Conservation (phyloP, 2,797 vertebrate genomes). For the Sylvia borin region DNA sequence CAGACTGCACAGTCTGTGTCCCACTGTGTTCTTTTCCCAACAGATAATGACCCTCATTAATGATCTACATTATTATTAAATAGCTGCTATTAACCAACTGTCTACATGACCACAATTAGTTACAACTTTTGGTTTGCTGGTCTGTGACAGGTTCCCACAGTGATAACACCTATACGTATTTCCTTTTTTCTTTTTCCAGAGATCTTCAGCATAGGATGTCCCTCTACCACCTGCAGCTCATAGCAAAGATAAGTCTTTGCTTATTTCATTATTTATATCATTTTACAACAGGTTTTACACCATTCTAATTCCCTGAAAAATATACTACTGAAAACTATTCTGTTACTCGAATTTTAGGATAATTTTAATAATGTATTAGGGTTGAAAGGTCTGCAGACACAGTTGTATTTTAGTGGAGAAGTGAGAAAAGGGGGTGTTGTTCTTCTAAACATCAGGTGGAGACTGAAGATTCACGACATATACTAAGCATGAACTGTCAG, state of each 20-base stretch:
- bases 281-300: not conserved
- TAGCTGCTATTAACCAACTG: not conserved
- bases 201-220: not conserved
- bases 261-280: not conserved
- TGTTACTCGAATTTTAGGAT: not conserved
- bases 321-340: not conserved
- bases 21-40: not conserved
- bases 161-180: not conserved
- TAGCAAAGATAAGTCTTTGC: not conserved
- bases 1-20: not conserved
- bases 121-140: not conserved
- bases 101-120: not conserved
- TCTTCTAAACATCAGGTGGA: not conserved
- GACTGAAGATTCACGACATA: not conserved
- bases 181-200: not conserved
- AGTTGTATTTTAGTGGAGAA: not conserved
- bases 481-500: not conserved
- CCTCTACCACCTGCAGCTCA: not conserved
- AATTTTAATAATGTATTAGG: not conserved
- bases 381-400: not conserved
- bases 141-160: not conserved
- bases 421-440: not conserved
- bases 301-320: not conserved
- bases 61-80: not conserved
- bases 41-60: not conserved